Base-by-base conservation (phyloP, 2,888 invertebrate species). In the Ochlodes sylvanus region DNA sequence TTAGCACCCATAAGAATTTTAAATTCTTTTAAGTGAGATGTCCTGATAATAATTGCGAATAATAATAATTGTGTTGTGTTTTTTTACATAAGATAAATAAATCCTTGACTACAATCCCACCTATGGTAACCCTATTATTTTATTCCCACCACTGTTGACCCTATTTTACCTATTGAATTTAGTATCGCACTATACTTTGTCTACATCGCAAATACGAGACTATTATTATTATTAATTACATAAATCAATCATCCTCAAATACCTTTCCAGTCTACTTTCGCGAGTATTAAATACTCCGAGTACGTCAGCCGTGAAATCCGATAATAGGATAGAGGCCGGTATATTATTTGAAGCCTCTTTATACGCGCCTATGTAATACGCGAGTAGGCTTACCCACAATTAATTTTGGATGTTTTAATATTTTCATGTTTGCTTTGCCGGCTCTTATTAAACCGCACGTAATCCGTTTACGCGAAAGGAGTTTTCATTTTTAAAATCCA, bases 271-370 rank as follows among this genome's bases (percentile, higher is more conserved):
- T 52, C 54, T 19, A 32, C 32, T 7, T 27, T n/a, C 7, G 32
- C 21, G 12, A 21, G 21, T 7, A 21, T 52, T 52, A 27, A 54
- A 54, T 27, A 54, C n/a, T 27, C n/a, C 27, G 54, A 54, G 19
- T n/a, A 54, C 32, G 19, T 54, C 54, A 54, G 4, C 14, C 54
- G 7, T 54, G n/a, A 54, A 54, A 54, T 54, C 54, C 54, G 54
- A 27, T 54, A 54, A 54, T 54, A 54, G 54, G 54, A 54, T 54
- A 21, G 27, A 54, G 27, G 21, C 27, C 14, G 27, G 32, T 54
- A 27, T 27, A 54, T 54, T 27, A 54, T 54, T 54, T 44, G 7
- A 54, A 54, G 54, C 27, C 9, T 54, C 10, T 54, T 12, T 19
- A 21, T 54, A n/a, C 19, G 14, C n/a, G 27, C 21, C 27, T 54